Percentiles rank a stretch among this genome's conserved stretches.
Conservation (phyloP, 2,113 vertebrate genomes). For the Calypte anna region DNA sequence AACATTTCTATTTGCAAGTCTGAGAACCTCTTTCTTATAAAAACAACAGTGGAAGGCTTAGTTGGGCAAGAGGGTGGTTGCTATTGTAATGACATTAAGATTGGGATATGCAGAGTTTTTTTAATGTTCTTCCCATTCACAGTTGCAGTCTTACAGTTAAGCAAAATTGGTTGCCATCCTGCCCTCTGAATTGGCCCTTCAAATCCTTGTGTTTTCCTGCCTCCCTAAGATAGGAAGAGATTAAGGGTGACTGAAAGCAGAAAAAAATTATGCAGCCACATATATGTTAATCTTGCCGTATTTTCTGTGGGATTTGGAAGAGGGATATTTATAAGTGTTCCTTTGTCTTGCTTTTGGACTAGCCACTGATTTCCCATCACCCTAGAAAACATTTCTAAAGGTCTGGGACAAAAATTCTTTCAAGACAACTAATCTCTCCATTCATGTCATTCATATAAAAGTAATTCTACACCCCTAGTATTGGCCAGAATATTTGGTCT, state of each 20-base stretch:
- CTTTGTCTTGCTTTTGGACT: constrained; percentile 51
- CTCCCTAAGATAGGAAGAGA: constrained; percentile 48
- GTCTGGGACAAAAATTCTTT: constrained; percentile 38
- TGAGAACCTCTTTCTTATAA: neutral
- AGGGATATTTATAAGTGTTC: constrained; percentile 30
- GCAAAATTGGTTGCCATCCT: constrained; percentile 21
- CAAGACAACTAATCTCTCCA: constrained; percentile 39
- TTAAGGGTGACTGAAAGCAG: constrained; percentile 51
- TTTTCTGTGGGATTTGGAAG: constrained; percentile 55
- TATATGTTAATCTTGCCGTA: constrained; percentile 56
- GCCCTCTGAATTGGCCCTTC: constrained; percentile 19
- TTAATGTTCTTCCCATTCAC: constrained; percentile 2
- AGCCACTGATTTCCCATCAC: constrained; percentile 29
- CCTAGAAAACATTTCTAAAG: constrained; percentile 41
- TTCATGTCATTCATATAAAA: constrained; percentile 34
- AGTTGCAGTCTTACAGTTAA: constrained; percentile 18
- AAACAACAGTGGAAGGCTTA: neutral
- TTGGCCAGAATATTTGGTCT: constrained; percentile 25
- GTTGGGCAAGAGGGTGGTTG: neutral
- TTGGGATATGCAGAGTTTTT: constrained; percentile 15
- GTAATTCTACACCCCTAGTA: constrained; percentile 7
- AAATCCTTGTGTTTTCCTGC: constrained; percentile 53
- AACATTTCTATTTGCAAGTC: neutral
- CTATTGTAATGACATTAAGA: neutral
- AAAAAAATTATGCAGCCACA: constrained; percentile 35